phyloP scores from a whole-genome alignment of 2,888 invertebrate genomes.

The Hyposoter didymator region DNA sequence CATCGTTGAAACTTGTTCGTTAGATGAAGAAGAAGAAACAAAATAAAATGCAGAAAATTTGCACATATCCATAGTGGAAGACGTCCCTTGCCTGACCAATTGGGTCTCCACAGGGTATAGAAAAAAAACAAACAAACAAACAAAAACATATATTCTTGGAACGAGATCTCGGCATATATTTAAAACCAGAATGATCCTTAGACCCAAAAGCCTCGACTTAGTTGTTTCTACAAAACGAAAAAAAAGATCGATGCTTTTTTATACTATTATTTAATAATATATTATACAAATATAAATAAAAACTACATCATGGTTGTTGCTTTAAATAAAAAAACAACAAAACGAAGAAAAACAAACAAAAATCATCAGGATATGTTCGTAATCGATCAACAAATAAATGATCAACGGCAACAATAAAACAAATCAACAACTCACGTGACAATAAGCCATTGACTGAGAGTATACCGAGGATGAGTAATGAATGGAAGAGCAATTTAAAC shows the following conservation, averaged over 20 bases:
- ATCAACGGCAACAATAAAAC: conserved; percentile 55
- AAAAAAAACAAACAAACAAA: too few species aligned
- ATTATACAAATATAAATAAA: conserved; percentile 50
- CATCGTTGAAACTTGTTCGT: conserved; percentile 4
- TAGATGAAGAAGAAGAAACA: conserved; percentile 1
- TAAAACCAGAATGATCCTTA: conserved; percentile 35
- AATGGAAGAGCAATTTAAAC: conserved; percentile 60
- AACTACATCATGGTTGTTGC: conserved; percentile 58
- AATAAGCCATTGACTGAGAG: conserved; percentile 77
- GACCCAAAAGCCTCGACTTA: conserved; percentile 21
- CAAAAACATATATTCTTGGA: conserved; percentile 49
- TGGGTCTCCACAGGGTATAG: conserved; percentile 67
- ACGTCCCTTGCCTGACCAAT: conserved; percentile 69
- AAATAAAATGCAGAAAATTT: conserved; percentile 18
- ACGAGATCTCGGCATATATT: conserved; percentile 60
- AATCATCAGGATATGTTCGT: conserved; percentile 49
- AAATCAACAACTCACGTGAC: conserved; percentile 73
- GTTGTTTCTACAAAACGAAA: conserved; percentile 48
- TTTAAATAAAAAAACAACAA: conserved; percentile 52
- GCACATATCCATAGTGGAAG: conserved; percentile 73
- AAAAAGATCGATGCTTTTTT: conserved; percentile 45
- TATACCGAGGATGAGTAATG: conserved; percentile 45
- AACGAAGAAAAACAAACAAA: conserved; percentile 28
- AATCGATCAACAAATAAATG: conserved; percentile 50
- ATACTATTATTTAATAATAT: conserved; percentile 58